Evolutionary conservation across 2,888 invertebrate genomes (phyloP).

Genomic region (Drosophila setosimentum): DNA sequence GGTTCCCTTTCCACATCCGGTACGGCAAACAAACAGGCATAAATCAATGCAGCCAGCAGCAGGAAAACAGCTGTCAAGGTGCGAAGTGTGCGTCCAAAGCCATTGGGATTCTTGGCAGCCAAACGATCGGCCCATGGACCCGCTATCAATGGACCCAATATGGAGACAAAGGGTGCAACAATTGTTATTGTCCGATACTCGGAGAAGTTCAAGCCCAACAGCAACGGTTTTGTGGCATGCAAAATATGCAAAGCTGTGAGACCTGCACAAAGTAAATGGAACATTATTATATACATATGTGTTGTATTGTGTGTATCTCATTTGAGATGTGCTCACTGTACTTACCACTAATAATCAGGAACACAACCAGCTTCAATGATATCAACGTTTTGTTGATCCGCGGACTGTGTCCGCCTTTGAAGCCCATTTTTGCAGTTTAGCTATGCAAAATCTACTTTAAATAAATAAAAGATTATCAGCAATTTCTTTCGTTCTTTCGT

Average conservation of each 20-base stretch:
- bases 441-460: slow-evolving; percentile 4
- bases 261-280: slow-evolving; percentile 86
- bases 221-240: slow-evolving; percentile 88
- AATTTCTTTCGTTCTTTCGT: slow-evolving; percentile 16
- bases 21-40: slow-evolving; percentile 88
- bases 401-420: slow-evolving; percentile 81
- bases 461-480: neutral
- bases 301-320: neutral
- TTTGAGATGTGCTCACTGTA: slow-evolving; percentile 10
- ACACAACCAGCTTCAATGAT: slow-evolving; percentile 92
- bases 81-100: slow-evolving; percentile 88
- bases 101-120: slow-evolving; percentile 83
- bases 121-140: slow-evolving; percentile 91
- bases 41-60: slow-evolving; percentile 89
- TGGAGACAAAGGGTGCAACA: slow-evolving; percentile 91
- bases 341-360: slow-evolving; percentile 92
- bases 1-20: slow-evolving; percentile 88
- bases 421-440: slow-evolving; percentile 74
- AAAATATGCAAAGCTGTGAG: slow-evolving; percentile 93
- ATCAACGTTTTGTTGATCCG: slow-evolving; percentile 90
- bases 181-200: slow-evolving; percentile 92
- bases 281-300: neutral
- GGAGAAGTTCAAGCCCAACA: slow-evolving; percentile 89
- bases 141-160: slow-evolving; percentile 91
- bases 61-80: slow-evolving; percentile 89